Conservation (phyloP, 2,797 vertebrate genomes). For the Enteromius viviparus region DNA sequence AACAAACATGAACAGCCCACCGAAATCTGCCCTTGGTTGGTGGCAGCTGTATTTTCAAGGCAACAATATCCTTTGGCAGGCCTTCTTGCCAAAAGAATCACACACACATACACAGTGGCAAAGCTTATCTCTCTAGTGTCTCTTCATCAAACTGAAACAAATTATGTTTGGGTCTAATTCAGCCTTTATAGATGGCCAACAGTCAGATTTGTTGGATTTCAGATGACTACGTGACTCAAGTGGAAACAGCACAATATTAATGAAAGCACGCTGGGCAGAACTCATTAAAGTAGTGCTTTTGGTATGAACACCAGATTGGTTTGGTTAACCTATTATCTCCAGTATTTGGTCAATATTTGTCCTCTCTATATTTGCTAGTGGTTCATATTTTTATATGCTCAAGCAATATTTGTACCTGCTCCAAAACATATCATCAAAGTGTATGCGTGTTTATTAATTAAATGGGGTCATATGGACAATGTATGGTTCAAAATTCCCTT, state of each 20-base stretch:
- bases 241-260: slow-evolving; percentile 2
- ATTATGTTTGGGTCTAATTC: slow-evolving; percentile 27
- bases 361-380: slow-evolving; percentile 1
- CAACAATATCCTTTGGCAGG: slow-evolving; percentile 68
- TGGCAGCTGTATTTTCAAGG: slow-evolving; percentile 67
- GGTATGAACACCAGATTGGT: neutral
- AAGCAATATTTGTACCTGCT: neutral
- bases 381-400: neutral
- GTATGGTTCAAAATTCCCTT: too few species aligned
- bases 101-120: neutral
- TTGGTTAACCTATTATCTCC: neutral
- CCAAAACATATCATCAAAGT: too few species aligned
- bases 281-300: slow-evolving; percentile 8
- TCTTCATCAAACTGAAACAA: slow-evolving; percentile 34
- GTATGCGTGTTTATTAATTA: too few species aligned
- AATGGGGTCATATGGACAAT: too few species aligned
- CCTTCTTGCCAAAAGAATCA: slow-evolving; percentile 59
- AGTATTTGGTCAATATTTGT: slow-evolving; percentile 20
- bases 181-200: slow-evolving; percentile 5
- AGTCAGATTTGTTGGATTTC: slow-evolving; percentile 22
- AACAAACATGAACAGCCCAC: slow-evolving; percentile 68
- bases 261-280: neutral
- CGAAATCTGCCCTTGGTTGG: slow-evolving; percentile 64
- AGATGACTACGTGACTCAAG: neutral
- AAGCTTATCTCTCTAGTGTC: slow-evolving; percentile 17